Evolutionary conservation across 2,113 vertebrate species (phyloP).

Genomic region (Ardeotis arabs): DNA sequence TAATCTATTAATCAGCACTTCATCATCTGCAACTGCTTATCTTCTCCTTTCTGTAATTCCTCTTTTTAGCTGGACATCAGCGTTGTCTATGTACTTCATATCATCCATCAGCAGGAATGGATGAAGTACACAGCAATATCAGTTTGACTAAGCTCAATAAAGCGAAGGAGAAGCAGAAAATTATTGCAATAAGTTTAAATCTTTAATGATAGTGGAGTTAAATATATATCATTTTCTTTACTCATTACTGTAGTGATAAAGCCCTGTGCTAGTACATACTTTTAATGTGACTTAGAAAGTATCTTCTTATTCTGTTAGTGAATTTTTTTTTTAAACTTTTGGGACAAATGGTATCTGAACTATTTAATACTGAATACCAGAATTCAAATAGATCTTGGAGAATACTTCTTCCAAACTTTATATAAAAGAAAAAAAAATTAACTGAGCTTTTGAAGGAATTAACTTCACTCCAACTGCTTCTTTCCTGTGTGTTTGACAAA

Average conservation of each 20-base stretch:
- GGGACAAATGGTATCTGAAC: not conserved
- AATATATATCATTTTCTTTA: conserved; percentile 50
- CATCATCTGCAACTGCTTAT: conserved; percentile 57
- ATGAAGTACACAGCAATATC: conserved; percentile 60
- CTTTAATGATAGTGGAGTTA: conserved; percentile 34
- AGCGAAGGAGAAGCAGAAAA: conserved; percentile 35
- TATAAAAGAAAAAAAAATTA: not conserved
- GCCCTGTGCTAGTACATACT: not conserved
- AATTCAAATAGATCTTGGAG: not conserved
- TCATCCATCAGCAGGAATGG: conserved; percentile 52
- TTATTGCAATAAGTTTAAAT: conserved; percentile 61
- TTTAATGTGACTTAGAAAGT: not conserved
- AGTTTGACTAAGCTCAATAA: conserved; percentile 49
- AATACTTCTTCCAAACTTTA: not conserved
- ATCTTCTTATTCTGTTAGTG: not conserved
- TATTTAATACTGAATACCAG: not conserved
- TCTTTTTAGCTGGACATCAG: conserved; percentile 40
- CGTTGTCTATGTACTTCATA: not conserved
- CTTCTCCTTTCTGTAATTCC: conserved; percentile 45
- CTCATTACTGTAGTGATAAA: conserved; percentile 17
- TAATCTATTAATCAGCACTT: conserved; percentile 59
- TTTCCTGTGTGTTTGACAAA: not conserved
- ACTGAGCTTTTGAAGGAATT: conserved; percentile 1
- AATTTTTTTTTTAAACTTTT: not conserved
- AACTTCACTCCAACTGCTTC: not conserved